Percentiles rank a stretch among this genome's conserved stretches.
Evolutionary conservation across 2,113 vertebrate species (phyloP).

Genomic region (Colistium nudipinnis): DNA sequence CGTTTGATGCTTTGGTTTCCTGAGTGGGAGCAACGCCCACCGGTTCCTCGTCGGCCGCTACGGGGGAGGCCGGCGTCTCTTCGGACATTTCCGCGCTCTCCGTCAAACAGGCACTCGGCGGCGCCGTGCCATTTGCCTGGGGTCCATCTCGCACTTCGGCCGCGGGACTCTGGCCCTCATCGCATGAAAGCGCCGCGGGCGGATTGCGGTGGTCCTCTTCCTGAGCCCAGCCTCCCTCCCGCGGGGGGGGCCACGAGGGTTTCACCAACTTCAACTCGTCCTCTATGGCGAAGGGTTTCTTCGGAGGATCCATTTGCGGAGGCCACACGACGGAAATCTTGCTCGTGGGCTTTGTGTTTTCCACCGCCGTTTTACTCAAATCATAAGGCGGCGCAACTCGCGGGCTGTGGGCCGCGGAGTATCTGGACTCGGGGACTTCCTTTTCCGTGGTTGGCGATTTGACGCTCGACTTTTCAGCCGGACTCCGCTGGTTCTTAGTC

Average conservation of each 20-base stretch:
- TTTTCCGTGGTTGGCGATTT: constrained; percentile 67
- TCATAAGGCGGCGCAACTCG: constrained; percentile 32
- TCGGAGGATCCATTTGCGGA: constrained; percentile 83
- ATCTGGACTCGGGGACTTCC: constrained; percentile 50
- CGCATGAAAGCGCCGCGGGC: constrained; percentile 43
- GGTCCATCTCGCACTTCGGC: constrained; percentile 50
- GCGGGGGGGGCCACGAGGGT: constrained; percentile 93
- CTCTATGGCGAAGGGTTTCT: constrained; percentile 83
- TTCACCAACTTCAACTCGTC: constrained; percentile 87
- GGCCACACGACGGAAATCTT: constrained; percentile 95
- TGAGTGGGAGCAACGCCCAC: constrained; percentile 21
- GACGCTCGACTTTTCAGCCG: constrained; percentile 56
- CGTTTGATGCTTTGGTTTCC: constrained; percentile 48
- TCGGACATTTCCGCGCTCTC: constrained; percentile 35
- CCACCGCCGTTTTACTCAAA: constrained; percentile 62
- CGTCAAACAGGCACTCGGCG: constrained; percentile 7
- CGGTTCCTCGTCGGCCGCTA: neutral
- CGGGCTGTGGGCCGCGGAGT: constrained; percentile 32
- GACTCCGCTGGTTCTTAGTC: constrained; percentile 77
- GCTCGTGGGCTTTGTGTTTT: constrained; percentile 80
- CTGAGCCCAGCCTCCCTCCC: constrained; percentile 61
- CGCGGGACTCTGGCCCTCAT: constrained; percentile 58
- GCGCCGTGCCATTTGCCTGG: constrained; percentile 55
- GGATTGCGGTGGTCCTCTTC: constrained; percentile 46
- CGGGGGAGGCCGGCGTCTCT: constrained; percentile 20